A percentile compares a stretch with the other conserved stretches of the same genome.
phyloP scores from a whole-genome alignment of 2,888 invertebrate genomes.

The Brachypterus glaber region DNA sequence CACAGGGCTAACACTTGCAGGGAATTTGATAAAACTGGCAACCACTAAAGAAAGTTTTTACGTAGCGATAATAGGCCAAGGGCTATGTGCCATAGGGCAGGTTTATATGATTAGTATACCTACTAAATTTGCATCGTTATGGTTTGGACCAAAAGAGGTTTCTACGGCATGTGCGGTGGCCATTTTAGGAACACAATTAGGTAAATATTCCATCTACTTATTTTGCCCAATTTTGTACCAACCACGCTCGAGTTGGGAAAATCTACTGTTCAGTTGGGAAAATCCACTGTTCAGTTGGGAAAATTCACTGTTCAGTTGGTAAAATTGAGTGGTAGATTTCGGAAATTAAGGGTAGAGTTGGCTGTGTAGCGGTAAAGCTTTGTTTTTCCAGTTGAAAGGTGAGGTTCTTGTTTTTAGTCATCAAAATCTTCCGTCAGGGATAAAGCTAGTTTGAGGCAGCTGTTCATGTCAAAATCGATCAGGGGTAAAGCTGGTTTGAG shows the following conservation, averaged over 20 bases:
- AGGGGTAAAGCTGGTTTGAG: too few relatives aligned
- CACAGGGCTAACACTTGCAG: slow-evolving; percentile 48
- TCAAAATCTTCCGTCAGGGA: too few relatives aligned
- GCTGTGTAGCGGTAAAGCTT: not conserved
- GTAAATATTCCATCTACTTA: slow-evolving; percentile 40
- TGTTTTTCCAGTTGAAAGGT: slow-evolving; percentile 20
- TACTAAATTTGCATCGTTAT: slow-evolving; percentile 54
- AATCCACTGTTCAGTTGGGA: too few relatives aligned
- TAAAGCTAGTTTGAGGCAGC: too few relatives aligned
- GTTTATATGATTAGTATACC: slow-evolving; percentile 59
- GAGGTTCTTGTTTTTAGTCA: too few relatives aligned
- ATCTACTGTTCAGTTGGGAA: too few relatives aligned
- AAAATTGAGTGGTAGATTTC: too few relatives aligned
- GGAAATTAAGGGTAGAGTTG: not conserved
- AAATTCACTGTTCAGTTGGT: too few relatives aligned
- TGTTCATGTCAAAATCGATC: too few relatives aligned
- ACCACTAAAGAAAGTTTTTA: slow-evolving; percentile 50
- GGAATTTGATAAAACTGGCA: slow-evolving; percentile 53
- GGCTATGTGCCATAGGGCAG: slow-evolving; percentile 48
- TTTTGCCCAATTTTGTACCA: slow-evolving; percentile 54
- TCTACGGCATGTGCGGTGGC: slow-evolving; percentile 90
- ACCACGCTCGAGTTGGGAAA: slow-evolving; percentile 28
- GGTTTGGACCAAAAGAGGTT: slow-evolving; percentile 92
- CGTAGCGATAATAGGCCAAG: slow-evolving; percentile 52
- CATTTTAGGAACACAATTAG: slow-evolving; percentile 90